Evolutionary conservation across 2,113 vertebrate genomes (phyloP).

Genomic region (Prinia subflava): DNA sequence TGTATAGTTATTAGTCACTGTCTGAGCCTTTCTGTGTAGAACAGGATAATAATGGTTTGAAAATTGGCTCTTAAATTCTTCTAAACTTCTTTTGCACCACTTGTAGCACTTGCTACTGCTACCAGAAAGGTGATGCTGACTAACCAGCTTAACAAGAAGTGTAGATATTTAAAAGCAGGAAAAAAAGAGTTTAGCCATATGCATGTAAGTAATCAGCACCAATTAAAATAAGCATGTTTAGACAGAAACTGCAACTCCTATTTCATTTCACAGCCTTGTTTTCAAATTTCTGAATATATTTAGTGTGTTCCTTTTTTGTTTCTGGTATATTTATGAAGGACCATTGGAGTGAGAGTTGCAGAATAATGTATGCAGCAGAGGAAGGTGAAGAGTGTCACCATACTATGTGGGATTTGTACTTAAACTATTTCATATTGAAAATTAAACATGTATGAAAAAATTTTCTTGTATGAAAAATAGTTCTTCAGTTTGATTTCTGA

Average conservation of each 20-base stretch:
- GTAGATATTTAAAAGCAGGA: background rate
- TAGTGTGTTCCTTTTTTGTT: background rate
- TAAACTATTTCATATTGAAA: background rate
- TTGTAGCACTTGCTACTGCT: background rate
- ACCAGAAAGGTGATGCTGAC: background rate
- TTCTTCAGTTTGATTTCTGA: background rate
- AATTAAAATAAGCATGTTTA: background rate
- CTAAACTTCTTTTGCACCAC: background rate
- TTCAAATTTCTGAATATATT: background rate
- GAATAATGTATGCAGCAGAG: background rate
- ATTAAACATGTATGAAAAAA: background rate
- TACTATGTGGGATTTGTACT: background rate
- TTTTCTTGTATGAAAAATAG: background rate
- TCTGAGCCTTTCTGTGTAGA: background rate
- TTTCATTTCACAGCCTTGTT: background rate
- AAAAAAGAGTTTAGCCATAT: background rate
- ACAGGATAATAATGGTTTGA: background rate
- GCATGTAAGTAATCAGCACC: background rate
- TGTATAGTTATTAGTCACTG: background rate
- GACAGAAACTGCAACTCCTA: background rate
- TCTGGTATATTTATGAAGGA: background rate
- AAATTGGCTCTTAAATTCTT: background rate
- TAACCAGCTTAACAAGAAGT: background rate
- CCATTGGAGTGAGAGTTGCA: background rate
- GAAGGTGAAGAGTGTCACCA: background rate